Conservation (phyloP, 2,113 vertebrate genomes). For the Ibidorhyncha struthersii region DNA sequence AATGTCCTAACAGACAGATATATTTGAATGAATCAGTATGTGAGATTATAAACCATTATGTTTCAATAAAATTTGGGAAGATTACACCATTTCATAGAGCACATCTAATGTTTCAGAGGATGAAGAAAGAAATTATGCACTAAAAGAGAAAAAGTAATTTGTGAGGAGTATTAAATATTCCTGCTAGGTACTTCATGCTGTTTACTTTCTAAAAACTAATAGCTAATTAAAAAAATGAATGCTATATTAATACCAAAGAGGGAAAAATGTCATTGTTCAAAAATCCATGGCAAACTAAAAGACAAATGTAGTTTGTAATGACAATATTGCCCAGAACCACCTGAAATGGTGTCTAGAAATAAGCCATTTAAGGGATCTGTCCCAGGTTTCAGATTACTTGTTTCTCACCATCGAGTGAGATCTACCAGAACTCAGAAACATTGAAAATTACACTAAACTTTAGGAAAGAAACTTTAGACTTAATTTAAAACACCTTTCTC, state of each 20-base stretch:
- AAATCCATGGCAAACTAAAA: background rate
- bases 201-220: background rate
- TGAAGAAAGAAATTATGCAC: background rate
- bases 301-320: background rate
- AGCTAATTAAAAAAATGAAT: background rate
- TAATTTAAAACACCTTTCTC: background rate
- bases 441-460: background rate
- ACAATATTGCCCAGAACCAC: background rate
- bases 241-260: background rate
- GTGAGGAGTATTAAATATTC: background rate
- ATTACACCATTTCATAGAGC: background rate
- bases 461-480: background rate
- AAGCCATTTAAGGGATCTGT: background rate
- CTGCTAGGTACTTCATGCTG: rapidly evolving
- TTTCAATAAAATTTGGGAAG: background rate
- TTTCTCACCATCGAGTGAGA: background rate
- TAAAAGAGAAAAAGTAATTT: background rate
- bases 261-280: background rate
- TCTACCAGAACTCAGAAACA: background rate
- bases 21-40: background rate
- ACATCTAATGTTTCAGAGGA: background rate
- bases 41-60: background rate
- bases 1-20: background rate
- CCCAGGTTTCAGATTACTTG: background rate
- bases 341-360: background rate